phyloP scores from a whole-genome alignment of 2,797 vertebrate species.

The Anas flavirostris region DNA sequence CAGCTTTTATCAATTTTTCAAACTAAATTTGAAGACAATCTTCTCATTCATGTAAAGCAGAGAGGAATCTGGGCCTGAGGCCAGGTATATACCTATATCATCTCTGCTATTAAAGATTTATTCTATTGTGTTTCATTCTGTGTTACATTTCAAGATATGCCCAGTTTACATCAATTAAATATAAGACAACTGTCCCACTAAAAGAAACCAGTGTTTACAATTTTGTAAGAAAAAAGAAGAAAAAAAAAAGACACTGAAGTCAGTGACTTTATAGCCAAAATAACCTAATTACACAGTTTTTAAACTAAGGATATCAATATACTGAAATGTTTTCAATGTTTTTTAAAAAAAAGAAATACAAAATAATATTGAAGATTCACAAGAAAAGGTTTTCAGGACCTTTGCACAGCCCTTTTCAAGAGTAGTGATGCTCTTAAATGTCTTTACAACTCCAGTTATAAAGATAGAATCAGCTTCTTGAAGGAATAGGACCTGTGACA shows the following conservation, averaged over 20 bases:
- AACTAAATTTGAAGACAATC: neutral
- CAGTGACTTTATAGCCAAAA: neutral
- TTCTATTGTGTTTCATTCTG: neutral
- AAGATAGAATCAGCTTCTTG: neutral
- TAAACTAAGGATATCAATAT: neutral
- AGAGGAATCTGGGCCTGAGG: neutral
- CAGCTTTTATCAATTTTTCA: neutral
- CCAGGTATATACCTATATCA: neutral
- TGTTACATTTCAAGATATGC: neutral
- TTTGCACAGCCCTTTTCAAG: neutral
- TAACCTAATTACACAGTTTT: neutral
- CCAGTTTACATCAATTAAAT: neutral
- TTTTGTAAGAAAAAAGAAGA: neutral
- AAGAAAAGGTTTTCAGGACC: neutral
- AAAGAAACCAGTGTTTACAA: neutral
- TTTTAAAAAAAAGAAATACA: neutral
- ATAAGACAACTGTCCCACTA: neutral
- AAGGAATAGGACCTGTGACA: neutral
- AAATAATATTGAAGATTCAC: neutral
- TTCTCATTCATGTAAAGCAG: neutral
- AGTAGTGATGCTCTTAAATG: neutral
- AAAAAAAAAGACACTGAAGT: neutral
- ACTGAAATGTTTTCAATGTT: constrained; percentile 40
- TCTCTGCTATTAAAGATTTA: neutral
- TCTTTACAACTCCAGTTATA: constrained; percentile 28